Conservation (phyloP, 1,140 invertebrate species). For the Macrocentrus cingulum region DNA sequence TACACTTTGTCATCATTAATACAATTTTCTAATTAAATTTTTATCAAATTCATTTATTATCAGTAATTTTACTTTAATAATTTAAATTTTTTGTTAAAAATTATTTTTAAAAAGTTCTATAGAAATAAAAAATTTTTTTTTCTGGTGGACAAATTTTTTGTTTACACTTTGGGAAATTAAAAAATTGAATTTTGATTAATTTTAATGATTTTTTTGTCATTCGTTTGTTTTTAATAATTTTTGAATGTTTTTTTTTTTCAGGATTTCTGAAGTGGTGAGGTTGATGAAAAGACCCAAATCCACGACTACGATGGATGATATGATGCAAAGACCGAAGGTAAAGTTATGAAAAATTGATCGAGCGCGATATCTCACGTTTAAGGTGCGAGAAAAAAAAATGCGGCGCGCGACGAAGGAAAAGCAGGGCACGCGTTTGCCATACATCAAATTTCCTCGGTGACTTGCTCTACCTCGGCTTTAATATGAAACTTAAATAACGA, state of each 20-base stretch:
- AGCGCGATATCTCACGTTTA: slow-evolving; percentile 59
- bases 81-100: too few species aligned
- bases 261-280: background rate
- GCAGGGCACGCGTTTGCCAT: slow-evolving; percentile 55
- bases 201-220: too few species aligned
- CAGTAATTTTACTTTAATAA: too few species aligned
- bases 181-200: too few species aligned
- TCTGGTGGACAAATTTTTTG: too few species aligned
- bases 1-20: too few species aligned
- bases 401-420: slow-evolving; percentile 41
- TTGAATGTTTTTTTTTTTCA: background rate
- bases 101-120: too few species aligned
- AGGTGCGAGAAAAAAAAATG: slow-evolving; percentile 17
- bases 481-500: slow-evolving; percentile 61
- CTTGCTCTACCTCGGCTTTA: slow-evolving; percentile 43
- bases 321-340: slow-evolving; percentile 29
- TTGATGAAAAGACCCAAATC: background rate
- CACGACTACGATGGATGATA: background rate
- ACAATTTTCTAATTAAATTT: too few species aligned
- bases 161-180: too few species aligned
- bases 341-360: slow-evolving; percentile 60
- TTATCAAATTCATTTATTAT: too few species aligned
- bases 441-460: slow-evolving; percentile 51
- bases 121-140: too few species aligned
- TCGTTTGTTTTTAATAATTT: slow-evolving; percentile 13